phyloP scores from a whole-genome alignment of 2,797 vertebrate genomes.

The Amazona ochrocephala region DNA sequence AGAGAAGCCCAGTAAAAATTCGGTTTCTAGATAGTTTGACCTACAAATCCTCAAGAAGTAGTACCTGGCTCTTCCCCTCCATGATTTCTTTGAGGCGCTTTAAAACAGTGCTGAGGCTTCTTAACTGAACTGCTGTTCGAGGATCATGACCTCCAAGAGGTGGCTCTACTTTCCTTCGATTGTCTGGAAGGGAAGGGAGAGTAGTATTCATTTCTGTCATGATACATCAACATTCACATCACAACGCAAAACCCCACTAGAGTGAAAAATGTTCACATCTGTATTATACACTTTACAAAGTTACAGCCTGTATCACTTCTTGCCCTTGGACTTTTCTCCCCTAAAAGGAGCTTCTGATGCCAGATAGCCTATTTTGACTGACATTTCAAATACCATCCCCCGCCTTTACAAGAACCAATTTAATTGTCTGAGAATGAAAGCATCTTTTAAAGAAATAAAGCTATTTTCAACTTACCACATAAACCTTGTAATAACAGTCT shows the following conservation, averaged over 20 bases:
- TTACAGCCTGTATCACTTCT: background rate
- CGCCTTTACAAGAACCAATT: background rate
- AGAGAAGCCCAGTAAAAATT: background rate
- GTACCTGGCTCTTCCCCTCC: conserved; percentile 98
- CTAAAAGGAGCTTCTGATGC: background rate
- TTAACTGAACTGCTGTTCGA: conserved; percentile 94
- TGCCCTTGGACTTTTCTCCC: background rate
- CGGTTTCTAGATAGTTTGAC: background rate
- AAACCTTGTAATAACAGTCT: background rate
- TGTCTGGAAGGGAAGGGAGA: conserved; percentile 77
- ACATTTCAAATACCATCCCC: background rate
- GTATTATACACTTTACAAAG: background rate
- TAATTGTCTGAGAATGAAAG: background rate
- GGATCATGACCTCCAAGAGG: conserved; percentile 92
- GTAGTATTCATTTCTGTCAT: background rate
- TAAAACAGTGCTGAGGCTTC: conserved; percentile 90
- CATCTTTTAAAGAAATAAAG: background rate
- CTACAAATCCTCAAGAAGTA: conserved; percentile 19
- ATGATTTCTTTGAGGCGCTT: conserved; percentile 98
- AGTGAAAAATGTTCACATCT: background rate
- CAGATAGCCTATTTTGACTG: background rate
- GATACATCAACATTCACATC: background rate
- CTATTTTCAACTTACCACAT: background rate
- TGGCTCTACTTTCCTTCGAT: conserved; percentile 89
- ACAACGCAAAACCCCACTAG: background rate